These are phyloP conservation scores for Schizaphis graminum DNA, from an alignment of 2,888 invertebrate species.

Conservation along the genomic window DNA sequence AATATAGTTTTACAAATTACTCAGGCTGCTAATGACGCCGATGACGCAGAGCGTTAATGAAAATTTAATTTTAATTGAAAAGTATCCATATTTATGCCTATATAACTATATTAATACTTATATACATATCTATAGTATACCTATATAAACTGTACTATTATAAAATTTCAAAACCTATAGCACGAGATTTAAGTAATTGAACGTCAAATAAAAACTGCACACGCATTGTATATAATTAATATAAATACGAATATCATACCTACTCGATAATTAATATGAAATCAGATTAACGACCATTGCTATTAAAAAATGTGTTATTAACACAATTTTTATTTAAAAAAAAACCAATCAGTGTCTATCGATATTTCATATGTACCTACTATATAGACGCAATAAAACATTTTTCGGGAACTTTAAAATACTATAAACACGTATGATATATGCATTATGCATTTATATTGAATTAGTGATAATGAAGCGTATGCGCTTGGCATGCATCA, in stretches of 20 bases:
- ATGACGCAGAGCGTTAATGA: slow-evolving; percentile 4
- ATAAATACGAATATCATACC: neutral
- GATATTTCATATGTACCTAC: neutral
- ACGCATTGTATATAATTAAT: neutral
- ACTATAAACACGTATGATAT: neutral
- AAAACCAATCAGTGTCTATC: neutral
- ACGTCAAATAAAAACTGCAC: neutral
- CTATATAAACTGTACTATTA: neutral
- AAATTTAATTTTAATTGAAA: slow-evolving; percentile 50
- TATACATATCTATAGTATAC: neutral
- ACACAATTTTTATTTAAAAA: too few relatives aligned
- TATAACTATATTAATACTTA: neutral
- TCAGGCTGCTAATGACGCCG: slow-evolving; percentile 1
- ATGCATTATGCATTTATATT: neutral
- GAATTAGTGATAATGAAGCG: neutral
- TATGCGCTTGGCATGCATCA: neutral
- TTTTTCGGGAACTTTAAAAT: neutral
- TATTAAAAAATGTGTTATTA: too few relatives aligned
- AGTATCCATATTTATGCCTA: neutral
- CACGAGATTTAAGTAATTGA: neutral
- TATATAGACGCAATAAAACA: neutral
- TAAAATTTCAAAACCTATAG: neutral
- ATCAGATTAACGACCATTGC: neutral
- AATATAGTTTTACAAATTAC: slow-evolving; percentile 39
- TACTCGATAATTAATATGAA: neutral